Evolutionary conservation across 1,140 invertebrate species (phyloP).

Genomic region (Drosophila jambulina): DNA sequence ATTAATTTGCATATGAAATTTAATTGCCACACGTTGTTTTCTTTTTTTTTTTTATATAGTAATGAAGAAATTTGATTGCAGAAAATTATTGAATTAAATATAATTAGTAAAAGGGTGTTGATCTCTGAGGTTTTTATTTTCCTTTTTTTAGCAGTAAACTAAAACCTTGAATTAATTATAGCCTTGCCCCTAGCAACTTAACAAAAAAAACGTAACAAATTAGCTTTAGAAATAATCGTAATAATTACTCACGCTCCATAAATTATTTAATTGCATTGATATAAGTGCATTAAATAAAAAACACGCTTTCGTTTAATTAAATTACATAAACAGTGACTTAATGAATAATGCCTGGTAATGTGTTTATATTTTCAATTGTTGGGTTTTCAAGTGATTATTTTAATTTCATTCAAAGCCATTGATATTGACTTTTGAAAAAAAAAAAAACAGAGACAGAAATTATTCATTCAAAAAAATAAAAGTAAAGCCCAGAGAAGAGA

Average conservation of each 20-base stretch:
- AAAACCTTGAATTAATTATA: neutral
- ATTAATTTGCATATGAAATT: conserved; percentile 43
- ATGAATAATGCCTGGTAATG: neutral
- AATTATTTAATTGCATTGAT: conserved; percentile 26
- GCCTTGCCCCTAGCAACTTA: too few relatives aligned
- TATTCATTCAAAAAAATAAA: neutral
- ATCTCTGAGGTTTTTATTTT: neutral
- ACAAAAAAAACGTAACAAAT: conserved; percentile 6
- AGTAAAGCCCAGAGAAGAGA: neutral
- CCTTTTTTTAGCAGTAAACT: too few relatives aligned
- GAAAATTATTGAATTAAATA: conserved; percentile 8
- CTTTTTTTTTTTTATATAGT: neutral
- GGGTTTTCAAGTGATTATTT: neutral
- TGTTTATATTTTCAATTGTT: neutral
- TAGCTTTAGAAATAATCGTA: neutral
- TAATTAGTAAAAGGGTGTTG: neutral
- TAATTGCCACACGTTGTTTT: conserved; percentile 15
- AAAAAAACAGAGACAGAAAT: neutral
- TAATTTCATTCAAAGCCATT: conserved; percentile 3
- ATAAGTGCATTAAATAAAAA: neutral
- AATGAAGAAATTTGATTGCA: conserved; percentile 6
- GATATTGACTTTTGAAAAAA: neutral
- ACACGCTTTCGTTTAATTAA: neutral
- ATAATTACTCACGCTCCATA: conserved; percentile 16
- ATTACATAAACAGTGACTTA: neutral